A percentile compares a stretch with the other conserved stretches of the same genome.
phyloP scores from a whole-genome alignment of 37 sponge, comb jelly and placozoan species.

The Chondrilla cf. caribensis region DNA sequence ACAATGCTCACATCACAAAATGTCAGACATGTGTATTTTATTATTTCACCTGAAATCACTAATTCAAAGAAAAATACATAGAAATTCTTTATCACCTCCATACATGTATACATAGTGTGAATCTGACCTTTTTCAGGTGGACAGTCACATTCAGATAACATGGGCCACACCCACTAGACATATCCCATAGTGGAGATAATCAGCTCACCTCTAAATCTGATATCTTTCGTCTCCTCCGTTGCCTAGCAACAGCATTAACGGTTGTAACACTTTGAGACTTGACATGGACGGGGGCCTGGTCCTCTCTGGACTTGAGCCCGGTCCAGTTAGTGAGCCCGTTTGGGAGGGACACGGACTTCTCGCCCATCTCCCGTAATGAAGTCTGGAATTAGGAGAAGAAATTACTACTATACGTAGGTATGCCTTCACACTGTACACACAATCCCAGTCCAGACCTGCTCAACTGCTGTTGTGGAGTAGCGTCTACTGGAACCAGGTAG shows the following conservation, averaged over 20 bases:
- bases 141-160: too few relatives aligned
- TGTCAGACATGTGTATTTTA: too few relatives aligned
- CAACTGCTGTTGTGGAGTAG: not conserved
- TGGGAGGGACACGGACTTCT: conserved; percentile 18
- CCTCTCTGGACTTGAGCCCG: not conserved
- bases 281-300: not conserved
- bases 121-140: too few relatives aligned
- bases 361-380: not conserved
- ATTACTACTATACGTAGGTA: too few relatives aligned
- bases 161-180: too few relatives aligned
- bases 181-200: too few relatives aligned
- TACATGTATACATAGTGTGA: too few relatives aligned
- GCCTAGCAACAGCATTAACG: not conserved
- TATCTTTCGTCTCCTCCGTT: not conserved
- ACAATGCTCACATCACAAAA: too few relatives aligned
- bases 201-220: not conserved
- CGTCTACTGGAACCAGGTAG: not conserved
- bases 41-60: too few relatives aligned
- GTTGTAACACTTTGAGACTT: not conserved
- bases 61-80: too few relatives aligned
- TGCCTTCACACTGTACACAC: too few relatives aligned
- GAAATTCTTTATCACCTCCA: too few relatives aligned
- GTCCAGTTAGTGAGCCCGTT: not conserved
- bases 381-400: not conserved
- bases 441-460: not conserved